Conservation (phyloP, 1,140 invertebrate species). For the Stegodyphus dumicola region DNA sequence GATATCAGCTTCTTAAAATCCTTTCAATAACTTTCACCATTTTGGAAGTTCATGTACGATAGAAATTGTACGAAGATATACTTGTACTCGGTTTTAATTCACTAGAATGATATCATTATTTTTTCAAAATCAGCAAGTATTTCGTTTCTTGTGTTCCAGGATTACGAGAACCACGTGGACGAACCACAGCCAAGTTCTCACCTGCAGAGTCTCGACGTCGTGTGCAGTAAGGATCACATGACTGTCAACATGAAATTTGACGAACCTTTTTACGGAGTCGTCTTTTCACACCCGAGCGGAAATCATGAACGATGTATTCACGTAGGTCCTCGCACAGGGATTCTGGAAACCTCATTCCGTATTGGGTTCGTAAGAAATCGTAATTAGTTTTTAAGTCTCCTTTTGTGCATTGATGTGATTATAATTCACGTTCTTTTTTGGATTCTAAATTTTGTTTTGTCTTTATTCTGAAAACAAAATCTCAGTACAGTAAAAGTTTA, state of each 20-base stretch:
- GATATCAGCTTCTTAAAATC: too few relatives aligned
- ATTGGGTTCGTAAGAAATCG: slow-evolving; percentile 69
- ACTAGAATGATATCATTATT: too few relatives aligned
- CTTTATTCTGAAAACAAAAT: too few relatives aligned
- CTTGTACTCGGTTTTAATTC: too few relatives aligned
- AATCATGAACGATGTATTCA: slow-evolving; percentile 66
- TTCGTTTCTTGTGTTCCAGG: not conserved
- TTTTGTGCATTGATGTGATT: too few relatives aligned
- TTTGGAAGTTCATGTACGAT: too few relatives aligned
- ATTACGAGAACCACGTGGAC: slow-evolving; percentile 23
- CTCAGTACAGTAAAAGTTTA: too few relatives aligned
- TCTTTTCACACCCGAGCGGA: slow-evolving; percentile 79
- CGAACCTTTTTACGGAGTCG: slow-evolving; percentile 76
- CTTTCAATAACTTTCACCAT: too few relatives aligned
- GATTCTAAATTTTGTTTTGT: too few relatives aligned
- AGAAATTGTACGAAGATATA: too few relatives aligned
- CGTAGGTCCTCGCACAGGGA: slow-evolving; percentile 31
- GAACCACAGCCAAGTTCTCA: slow-evolving; percentile 63
- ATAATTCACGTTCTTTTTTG: too few relatives aligned
- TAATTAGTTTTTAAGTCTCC: too few relatives aligned
- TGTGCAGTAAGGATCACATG: slow-evolving; percentile 74
- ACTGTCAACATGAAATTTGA: slow-evolving; percentile 76
- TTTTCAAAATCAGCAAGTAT: not conserved
- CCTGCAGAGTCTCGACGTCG: slow-evolving; percentile 74
- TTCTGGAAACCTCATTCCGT: slow-evolving; percentile 12